phyloP scores from a whole-genome alignment of 2,888 invertebrate genomes.

The Tenthredo notha region DNA sequence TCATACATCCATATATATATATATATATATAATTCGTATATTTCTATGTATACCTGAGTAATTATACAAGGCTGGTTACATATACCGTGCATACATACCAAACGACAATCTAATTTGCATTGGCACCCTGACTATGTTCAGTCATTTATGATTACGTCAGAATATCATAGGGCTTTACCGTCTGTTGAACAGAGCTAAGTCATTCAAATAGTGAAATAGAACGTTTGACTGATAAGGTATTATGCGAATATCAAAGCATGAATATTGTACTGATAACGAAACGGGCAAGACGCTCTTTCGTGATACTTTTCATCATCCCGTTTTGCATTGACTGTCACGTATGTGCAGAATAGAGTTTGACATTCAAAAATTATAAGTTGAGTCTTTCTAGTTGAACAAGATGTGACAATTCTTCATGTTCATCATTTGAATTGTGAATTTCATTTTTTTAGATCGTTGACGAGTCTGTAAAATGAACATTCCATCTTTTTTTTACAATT shows the following conservation, averaged over 20 bases:
- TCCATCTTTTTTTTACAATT: too few species aligned
- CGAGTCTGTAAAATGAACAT: too few species aligned
- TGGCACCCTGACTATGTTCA: neutral
- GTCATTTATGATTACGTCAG: constrained; percentile 9
- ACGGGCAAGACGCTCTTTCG: neutral
- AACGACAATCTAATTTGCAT: neutral
- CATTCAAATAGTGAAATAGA: neutral
- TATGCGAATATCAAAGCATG: neutral
- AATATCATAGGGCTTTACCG: neutral
- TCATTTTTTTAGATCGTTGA: neutral
- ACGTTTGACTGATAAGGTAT: neutral
- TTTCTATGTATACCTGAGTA: neutral
- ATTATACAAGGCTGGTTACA: neutral
- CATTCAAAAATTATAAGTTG: neutral
- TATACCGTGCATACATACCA: neutral
- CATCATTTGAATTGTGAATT: neutral
- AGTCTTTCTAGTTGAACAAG: neutral
- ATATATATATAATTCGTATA: neutral
- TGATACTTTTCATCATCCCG: neutral
- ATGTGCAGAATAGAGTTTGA: neutral
- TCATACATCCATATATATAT: neutral
- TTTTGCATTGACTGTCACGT: neutral
- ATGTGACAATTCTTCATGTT: neutral
- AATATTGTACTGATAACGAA: neutral
- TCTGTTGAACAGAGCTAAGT: neutral